Percentiles rank a stretch among this genome's conserved stretches.
phyloP scores from a whole-genome alignment of 2,113 vertebrate species.

The Nerophis lumbriciformis region DNA sequence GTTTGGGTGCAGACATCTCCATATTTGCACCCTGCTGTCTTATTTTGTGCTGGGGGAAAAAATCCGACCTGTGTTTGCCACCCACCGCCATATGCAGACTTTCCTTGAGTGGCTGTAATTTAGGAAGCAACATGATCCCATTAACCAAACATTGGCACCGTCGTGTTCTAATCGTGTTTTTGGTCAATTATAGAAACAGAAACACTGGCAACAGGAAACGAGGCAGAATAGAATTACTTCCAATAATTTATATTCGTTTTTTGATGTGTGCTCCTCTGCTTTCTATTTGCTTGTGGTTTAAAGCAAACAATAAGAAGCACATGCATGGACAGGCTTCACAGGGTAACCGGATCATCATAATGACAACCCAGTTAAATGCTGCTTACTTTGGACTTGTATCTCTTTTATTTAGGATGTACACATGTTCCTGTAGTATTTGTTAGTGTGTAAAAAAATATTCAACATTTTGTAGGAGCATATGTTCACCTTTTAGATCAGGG shows the following conservation, averaged over 20 bases:
- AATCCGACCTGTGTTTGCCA: background rate
- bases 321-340: background rate
- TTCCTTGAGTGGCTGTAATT: conserved; percentile 2
- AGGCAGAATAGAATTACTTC: conserved; percentile 11
- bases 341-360: background rate
- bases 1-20: conserved; percentile 2
- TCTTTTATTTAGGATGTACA: background rate
- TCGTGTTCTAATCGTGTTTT: conserved; percentile 4
- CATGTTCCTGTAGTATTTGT: too few relatives aligned
- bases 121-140: conserved; percentile 16
- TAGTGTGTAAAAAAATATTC: too few relatives aligned
- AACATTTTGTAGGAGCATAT: too few relatives aligned
- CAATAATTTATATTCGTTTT: conserved; percentile 8
- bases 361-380: background rate
- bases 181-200: conserved; percentile 17
- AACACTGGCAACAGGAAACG: conserved; percentile 11
- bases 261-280: background rate
- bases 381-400: background rate
- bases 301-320: conserved; percentile 13
- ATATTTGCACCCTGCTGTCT: conserved; percentile 7
- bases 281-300: conserved; percentile 5
- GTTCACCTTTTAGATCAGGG: too few relatives aligned
- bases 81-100: background rate
- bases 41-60: background rate
- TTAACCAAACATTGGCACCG: conserved; percentile 1